Evolutionary conservation across 2,888 invertebrate genomes (phyloP).

Genomic region (Seira ritae): DNA sequence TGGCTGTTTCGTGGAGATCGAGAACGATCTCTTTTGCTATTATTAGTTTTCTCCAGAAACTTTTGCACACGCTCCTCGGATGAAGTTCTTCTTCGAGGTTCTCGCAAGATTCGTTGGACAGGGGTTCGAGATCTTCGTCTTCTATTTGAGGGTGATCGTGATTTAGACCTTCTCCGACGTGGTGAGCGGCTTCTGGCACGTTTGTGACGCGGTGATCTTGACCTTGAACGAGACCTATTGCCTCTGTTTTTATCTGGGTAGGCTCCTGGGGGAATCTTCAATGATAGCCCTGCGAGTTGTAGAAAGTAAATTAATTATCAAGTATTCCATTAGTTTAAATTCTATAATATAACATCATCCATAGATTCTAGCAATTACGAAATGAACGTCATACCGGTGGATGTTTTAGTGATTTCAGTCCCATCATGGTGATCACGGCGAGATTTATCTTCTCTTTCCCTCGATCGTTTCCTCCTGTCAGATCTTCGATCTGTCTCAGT

Average conservation of each 20-base stretch:
- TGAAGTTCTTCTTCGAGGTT: slow-evolving; percentile 30
- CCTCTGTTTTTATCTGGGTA: slow-evolving; percentile 37
- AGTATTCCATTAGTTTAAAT: too few relatives aligned
- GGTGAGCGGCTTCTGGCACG: slow-evolving; percentile 43
- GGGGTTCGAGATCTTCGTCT: slow-evolving; percentile 55
- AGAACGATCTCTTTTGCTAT: slow-evolving; percentile 31
- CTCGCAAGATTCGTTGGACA: slow-evolving; percentile 27
- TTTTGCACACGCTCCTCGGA: slow-evolving; percentile 59
- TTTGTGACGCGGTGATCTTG: slow-evolving; percentile 33
- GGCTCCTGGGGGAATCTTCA: slow-evolving; percentile 63
- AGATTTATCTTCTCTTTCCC: slow-evolving; percentile 27
- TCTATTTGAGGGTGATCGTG: slow-evolving; percentile 28
- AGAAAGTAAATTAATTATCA: not conserved
- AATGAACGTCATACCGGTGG: slow-evolving; percentile 58
- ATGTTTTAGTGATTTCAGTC: slow-evolving; percentile 53
- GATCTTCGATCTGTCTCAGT: slow-evolving; percentile 17
- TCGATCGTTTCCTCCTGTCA: slow-evolving; percentile 34
- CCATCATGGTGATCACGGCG: slow-evolving; percentile 10
- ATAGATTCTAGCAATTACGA: too few relatives aligned
- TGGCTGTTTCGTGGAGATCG: slow-evolving; percentile 52
- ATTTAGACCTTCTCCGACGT: slow-evolving; percentile 41
- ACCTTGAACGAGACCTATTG: slow-evolving; percentile 45
- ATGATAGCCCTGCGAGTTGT: slow-evolving; percentile 49
- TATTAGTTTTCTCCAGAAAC: slow-evolving; percentile 65
- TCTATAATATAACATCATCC: too few relatives aligned